These are phyloP conservation scores for Steinernema scapterisci DNA, from an alignment of 2,888 invertebrate genomes.

Conservation along the genomic window DNA sequence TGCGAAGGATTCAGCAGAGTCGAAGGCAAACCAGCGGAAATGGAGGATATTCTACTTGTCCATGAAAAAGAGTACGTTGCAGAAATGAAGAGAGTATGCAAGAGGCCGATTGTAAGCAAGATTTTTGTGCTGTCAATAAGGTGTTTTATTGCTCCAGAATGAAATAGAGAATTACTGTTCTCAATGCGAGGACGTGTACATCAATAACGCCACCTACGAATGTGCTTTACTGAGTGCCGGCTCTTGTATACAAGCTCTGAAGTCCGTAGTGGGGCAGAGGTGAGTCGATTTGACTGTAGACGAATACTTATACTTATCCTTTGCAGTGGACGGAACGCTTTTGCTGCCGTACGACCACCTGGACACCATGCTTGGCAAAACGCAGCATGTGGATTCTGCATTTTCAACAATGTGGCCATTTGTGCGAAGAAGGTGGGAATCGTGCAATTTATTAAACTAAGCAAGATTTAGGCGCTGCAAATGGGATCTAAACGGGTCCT, in stretches of 20 bases:
- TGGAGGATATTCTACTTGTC: slow-evolving; percentile 29
- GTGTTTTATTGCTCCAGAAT: too few species aligned
- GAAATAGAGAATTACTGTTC: slow-evolving; percentile 47
- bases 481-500: slow-evolving; percentile 76
- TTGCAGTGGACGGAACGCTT: slow-evolving; percentile 43
- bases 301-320: too few species aligned
- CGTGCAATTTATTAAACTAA: background rate
- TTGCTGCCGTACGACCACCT: slow-evolving; percentile 56
- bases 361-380: slow-evolving; percentile 84
- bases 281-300: background rate
- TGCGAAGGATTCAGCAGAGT: background rate
- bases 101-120: slow-evolving; percentile 32
- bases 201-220: slow-evolving; percentile 56
- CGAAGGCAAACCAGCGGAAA: background rate
- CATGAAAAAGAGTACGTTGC: slow-evolving; percentile 11
- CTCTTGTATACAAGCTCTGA: slow-evolving; percentile 39
- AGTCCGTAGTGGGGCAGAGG: slow-evolving; percentile 33
- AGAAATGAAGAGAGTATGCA: background rate
- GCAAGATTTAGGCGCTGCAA: too few species aligned
- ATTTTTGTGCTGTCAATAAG: background rate
- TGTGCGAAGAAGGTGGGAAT: slow-evolving; percentile 74
- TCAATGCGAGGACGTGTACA: slow-evolving; percentile 61
- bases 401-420: slow-evolving; percentile 96
- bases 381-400: slow-evolving; percentile 82
- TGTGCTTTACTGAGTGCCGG: slow-evolving; percentile 41